These are phyloP conservation scores for Tenebrio molitor DNA, from an alignment of 1,140 invertebrate species.

Conservation along the genomic window DNA sequence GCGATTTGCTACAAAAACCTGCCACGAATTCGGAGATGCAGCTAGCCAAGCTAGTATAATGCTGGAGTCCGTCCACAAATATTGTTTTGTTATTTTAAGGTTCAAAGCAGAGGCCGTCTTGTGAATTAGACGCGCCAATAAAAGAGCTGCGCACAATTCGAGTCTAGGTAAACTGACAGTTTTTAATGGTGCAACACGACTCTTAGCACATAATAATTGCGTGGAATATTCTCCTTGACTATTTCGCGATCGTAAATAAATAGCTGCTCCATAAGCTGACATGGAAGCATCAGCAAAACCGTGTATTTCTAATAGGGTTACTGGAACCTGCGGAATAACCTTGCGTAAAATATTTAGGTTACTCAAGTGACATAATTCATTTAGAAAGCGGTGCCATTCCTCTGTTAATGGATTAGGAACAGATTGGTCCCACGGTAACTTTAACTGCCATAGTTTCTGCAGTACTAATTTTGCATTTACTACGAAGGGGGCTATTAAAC, in stretches of 20 bases:
- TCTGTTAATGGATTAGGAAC: no score
- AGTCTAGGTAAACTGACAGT: conserved; percentile 66
- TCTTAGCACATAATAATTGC: conserved; percentile 64
- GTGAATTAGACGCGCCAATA: conserved; percentile 57
- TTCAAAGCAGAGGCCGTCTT: conserved; percentile 39
- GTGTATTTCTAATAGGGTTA: conserved; percentile 55
- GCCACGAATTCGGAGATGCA: conserved; percentile 30
- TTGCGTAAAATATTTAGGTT: no score
- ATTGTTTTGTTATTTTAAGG: conserved; percentile 26
- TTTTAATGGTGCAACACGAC: conserved; percentile 67
- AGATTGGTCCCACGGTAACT: conserved; percentile 59
- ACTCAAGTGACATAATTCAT: no score
- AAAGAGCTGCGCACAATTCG: conserved; percentile 66
- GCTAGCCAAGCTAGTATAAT: conserved; percentile 50
- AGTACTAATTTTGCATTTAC: conserved; percentile 60
- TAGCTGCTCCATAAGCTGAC: conserved; percentile 61
- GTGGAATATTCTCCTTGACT: conserved; percentile 20
- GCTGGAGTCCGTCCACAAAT: conserved; percentile 53
- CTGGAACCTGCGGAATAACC: conserved; percentile 5
- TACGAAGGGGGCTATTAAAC: conserved; percentile 58
- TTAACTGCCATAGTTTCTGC: conserved; percentile 61
- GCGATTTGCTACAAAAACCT: conserved; percentile 54
- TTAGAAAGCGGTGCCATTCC: no score
- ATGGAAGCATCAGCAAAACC: conserved; percentile 65
- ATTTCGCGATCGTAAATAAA: conserved; percentile 56